These are phyloP conservation scores for Theonella swinhoei DNA, from an alignment of 37 sponge, comb jelly and placozoan species.

Conservation along the genomic window DNA sequence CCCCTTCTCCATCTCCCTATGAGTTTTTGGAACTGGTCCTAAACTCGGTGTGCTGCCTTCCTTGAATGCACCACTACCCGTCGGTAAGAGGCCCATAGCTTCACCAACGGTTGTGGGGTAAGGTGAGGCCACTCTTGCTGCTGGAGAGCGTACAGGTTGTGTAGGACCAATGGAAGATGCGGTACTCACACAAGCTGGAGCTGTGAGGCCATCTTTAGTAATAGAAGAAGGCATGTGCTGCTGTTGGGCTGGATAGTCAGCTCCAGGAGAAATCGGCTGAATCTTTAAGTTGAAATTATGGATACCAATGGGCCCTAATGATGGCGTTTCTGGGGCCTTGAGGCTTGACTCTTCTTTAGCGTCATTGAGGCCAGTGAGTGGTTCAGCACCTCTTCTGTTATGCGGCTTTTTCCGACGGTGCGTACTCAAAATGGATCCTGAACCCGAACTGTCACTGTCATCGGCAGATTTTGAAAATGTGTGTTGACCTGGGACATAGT, in stretches of 20 bases:
- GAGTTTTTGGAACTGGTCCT: neutral
- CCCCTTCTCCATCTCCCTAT: neutral
- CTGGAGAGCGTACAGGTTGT: neutral
- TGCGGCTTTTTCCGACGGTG: slow-evolving; percentile 4
- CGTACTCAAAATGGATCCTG: slow-evolving; percentile 57
- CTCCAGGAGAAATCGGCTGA: slow-evolving; percentile 70
- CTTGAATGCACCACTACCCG: neutral
- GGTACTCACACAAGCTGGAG: neutral
- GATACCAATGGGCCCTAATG: slow-evolving; percentile 18
- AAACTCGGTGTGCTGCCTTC: too few species aligned
- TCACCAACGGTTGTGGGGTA: slow-evolving; percentile 50
- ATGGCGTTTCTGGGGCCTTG: slow-evolving; percentile 52
- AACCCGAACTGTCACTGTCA: slow-evolving; percentile 86
- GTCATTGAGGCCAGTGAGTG: neutral
- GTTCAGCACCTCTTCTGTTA: slow-evolving; percentile 19
- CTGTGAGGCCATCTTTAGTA: neutral
- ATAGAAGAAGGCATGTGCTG: slow-evolving; percentile 1
- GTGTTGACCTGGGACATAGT: slow-evolving; percentile 15
- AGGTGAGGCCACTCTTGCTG: neutral
- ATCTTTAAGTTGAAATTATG: slow-evolving; percentile 43
- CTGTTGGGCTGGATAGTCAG: slow-evolving; percentile 20
- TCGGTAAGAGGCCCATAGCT: neutral
- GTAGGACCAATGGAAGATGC: neutral
- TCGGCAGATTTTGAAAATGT: neutral
- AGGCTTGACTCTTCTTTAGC: slow-evolving; percentile 5